Evolutionary conservation across 2,888 invertebrate genomes (phyloP).

Genomic region (Shargacucullia verbasci): DNA sequence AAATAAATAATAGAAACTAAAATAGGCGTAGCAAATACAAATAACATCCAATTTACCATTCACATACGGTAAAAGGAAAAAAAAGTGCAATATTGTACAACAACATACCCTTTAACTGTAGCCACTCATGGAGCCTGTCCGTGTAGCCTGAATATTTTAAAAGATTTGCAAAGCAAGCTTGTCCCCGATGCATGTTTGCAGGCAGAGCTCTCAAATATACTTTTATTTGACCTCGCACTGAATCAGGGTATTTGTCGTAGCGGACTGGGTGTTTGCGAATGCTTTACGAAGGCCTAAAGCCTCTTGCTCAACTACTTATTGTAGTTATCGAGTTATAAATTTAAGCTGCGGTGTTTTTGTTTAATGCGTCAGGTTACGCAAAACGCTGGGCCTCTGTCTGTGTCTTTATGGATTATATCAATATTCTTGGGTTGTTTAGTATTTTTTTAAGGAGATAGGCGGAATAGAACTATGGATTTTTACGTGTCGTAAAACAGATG

Average conservation of each 20-base stretch:
- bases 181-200: conserved; percentile 54
- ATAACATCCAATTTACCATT: background rate
- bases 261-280: conserved; percentile 44
- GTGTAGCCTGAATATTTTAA: conserved; percentile 57
- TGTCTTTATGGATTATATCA: too few relatives aligned
- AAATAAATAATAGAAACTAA: too few relatives aligned
- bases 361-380: too few relatives aligned
- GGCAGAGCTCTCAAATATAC: conserved; percentile 48
- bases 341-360: too few relatives aligned
- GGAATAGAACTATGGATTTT: too few relatives aligned
- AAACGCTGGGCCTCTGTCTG: too few relatives aligned
- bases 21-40: too few relatives aligned
- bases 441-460: too few relatives aligned
- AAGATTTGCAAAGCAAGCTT: conserved; percentile 56
- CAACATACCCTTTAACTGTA: conserved; percentile 3
- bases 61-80: background rate
- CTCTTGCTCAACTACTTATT: conserved; percentile 30
- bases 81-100: background rate
- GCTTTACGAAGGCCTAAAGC: conserved; percentile 32
- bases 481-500: too few relatives aligned
- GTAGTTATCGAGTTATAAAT: background rate
- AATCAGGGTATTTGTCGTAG: conserved; percentile 57
- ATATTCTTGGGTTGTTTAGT: too few relatives aligned
- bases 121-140: conserved; percentile 16
- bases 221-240: conserved; percentile 54